Base-by-base conservation (phyloP, 2,113 vertebrate species). In the Rhombomys opimus region DNA sequence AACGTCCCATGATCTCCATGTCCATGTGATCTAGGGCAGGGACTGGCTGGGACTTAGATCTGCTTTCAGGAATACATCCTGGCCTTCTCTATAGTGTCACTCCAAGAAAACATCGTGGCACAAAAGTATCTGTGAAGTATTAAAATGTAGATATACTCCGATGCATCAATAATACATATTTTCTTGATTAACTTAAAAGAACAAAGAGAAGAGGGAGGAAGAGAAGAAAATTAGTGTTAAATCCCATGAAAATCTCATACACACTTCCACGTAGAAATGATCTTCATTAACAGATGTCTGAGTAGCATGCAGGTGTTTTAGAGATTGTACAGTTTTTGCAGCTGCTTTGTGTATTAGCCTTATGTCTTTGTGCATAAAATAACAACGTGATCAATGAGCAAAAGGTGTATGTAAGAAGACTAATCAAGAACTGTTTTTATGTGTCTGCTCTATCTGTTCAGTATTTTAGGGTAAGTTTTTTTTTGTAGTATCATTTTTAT, bases 401-500 rank as follows among this genome's bases (percentile, higher is more conserved):
- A 75, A 87, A 92, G 12, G 0, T 50, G 17, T 61, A 25, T 54
- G 17, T 57, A 52, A 80, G 65, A 81, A 86, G 72, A 63, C 63
- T 94, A 87, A 92, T 90, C 73, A 75, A 91, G 13, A 13, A 23
- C 13, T 67, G 6, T 90, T 86, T 80, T 38, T 0, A 65, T 54
- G 70, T 77, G 9, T 75, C 61, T 78, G 1, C 7, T 65, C 14
- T 35, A 9, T 88, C 38, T 70, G 8, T 76, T 61, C 9, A 80
- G 77, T 11, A 85, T 81, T 94, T 93, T 57, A 77, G 57, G 65
- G n/a, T 95, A 70, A 84, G 20, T 9, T 12, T 72, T 27, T 61
- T 82, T 96, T 81, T 81, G 73, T 88, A 9, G 65, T 30, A 59
- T 41, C 57, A 17, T 87, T 75, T 87, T 82, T 70, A 92, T 73